A percentile compares a stretch with the other conserved stretches of the same genome.
Evolutionary conservation across 2,113 vertebrate genomes (phyloP).

Genomic region (Myrmecophaga tridactyla): DNA sequence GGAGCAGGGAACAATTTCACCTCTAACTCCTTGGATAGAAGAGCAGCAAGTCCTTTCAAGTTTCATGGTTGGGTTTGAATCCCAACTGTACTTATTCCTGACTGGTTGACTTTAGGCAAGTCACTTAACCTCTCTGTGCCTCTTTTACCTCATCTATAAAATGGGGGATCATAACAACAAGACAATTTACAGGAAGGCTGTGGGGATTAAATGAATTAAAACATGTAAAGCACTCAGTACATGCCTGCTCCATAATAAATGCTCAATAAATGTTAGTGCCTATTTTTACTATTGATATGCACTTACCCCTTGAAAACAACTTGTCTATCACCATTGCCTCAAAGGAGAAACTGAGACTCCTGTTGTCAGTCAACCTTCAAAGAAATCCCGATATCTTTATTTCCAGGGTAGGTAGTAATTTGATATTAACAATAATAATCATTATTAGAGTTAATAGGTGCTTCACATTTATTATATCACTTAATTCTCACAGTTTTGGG

Average conservation of each 20-base stretch:
- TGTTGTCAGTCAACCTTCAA: constrained; percentile 23
- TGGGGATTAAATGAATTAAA: not conserved
- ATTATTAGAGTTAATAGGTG: not conserved
- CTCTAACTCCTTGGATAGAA: not conserved
- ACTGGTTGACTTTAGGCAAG: not conserved
- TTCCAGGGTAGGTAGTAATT: not conserved
- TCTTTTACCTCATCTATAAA: constrained; percentile 46
- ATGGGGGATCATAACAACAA: not conserved
- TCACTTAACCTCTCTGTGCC: constrained; percentile 32
- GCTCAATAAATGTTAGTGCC: not conserved
- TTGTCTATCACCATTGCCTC: not conserved
- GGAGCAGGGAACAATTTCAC: not conserved
- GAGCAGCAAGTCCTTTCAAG: not conserved
- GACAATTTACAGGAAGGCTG: not conserved
- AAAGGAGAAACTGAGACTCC: constrained; percentile 30
- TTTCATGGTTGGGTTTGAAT: not conserved
- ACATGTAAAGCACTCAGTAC: not conserved
- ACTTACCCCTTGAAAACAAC: not conserved
- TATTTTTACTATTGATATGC: not conserved
- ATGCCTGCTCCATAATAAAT: constrained; percentile 3
- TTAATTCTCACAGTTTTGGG: constrained; percentile 1
- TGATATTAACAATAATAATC: not conserved
- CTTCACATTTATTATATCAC: not conserved
- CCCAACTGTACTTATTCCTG: not conserved
- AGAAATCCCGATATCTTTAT: not conserved